phyloP scores from a whole-genome alignment of 2,888 invertebrate species.

The Teleogryllus oceanicus region DNA sequence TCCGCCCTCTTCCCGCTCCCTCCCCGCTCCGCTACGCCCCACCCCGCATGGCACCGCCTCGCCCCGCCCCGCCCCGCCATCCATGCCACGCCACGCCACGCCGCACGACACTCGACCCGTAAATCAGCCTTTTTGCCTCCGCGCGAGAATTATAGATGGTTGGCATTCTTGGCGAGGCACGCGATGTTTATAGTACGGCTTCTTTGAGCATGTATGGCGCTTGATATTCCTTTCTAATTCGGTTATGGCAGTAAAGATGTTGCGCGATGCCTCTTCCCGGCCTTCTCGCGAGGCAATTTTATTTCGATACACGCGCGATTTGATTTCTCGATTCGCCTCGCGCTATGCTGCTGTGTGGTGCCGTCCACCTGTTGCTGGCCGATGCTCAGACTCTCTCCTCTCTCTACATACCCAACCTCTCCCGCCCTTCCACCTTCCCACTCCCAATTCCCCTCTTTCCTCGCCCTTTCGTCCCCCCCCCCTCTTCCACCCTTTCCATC shows the following conservation, averaged over 20 bases:
- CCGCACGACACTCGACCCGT: no score
- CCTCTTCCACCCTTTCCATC: background rate
- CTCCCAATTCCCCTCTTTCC: background rate
- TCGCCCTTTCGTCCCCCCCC: background rate
- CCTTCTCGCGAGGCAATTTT: background rate
- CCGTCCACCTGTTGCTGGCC: no score
- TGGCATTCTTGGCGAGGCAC: background rate
- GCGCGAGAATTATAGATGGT: background rate
- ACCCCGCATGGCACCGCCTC: no score
- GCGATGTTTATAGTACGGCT: background rate
- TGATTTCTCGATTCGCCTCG: slow-evolving; percentile 1
- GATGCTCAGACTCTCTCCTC: no score
- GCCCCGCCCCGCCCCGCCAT: no score
- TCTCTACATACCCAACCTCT: background rate
- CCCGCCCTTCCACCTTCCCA: background rate
- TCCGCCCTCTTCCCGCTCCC: background rate
- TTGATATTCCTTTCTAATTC: background rate
- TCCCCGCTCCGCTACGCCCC: background rate
- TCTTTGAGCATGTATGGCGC: background rate
- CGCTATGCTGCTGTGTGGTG: no score
- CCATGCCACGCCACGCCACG: no score
- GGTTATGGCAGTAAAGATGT: background rate
- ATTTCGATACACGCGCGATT: background rate
- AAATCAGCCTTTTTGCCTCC: no score
- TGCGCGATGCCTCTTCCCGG: background rate